Conservation (phyloP, 2,797 vertebrate genomes). For the Sardinella longiceps region DNA sequence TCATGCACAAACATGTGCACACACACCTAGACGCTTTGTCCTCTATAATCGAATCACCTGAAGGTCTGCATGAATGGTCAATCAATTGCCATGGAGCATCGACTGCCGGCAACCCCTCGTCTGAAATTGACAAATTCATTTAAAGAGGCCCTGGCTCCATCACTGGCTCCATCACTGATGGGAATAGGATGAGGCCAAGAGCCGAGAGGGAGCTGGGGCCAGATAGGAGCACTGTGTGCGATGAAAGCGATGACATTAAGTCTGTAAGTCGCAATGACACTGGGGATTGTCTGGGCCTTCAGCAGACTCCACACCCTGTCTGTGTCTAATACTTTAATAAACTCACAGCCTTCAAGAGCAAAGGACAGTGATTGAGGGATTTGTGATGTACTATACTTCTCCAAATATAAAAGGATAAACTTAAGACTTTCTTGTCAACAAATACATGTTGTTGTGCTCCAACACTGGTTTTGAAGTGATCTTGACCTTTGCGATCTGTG, state of each 20-base stretch:
- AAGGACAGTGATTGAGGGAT: neutral
- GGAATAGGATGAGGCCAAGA: neutral
- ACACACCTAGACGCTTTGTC: neutral
- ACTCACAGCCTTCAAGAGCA: neutral
- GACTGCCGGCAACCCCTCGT: neutral
- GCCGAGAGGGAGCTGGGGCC: neutral
- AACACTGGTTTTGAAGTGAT: neutral
- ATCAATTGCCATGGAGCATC: neutral
- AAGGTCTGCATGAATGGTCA: constrained; percentile 5
- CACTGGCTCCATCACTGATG: neutral
- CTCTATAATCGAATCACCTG: constrained; percentile 11
- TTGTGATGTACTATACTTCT: neutral
- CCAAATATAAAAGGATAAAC: neutral
- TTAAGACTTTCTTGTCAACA: neutral
- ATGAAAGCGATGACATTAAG: neutral
- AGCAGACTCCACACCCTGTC: neutral
- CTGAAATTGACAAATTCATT: neutral
- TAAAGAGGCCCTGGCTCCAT: neutral
- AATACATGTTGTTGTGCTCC: neutral
- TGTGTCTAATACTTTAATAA: neutral
- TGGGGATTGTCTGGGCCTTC: neutral
- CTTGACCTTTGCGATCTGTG: neutral
- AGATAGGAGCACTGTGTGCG: neutral
- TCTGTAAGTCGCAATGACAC: neutral
- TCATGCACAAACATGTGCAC: no score